Evolutionary conservation across 2,797 vertebrate species (phyloP), one percentile per base, ranked within the genome.

Genomic region (Hirundo rustica): DNA sequence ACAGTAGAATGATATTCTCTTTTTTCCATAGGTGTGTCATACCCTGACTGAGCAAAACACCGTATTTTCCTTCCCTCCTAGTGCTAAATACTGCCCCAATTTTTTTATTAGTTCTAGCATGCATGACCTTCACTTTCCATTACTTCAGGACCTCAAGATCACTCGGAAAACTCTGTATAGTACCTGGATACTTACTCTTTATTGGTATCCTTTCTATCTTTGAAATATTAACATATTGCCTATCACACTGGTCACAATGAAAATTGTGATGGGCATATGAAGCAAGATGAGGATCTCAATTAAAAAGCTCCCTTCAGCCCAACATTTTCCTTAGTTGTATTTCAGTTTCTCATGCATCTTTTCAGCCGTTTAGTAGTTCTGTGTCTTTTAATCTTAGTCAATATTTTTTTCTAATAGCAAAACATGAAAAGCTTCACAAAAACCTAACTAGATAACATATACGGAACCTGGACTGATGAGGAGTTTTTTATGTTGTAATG

Each of bases 381-480:
- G 5, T 75, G 88, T 6, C 10, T 91, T 92, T 75, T 53, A 19
- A 21, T 32, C 4, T 66, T 57, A 76, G 36, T 83, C 61, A 89
- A 74, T 26, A 0, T 14, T 58, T 70, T 75, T 79, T 10, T 70
- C 12, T 72, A 58, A 44, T 1, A 27, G 10, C n/a, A 84, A 88
- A 88, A 58, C 40, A 48, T 16, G 8, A 61, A 21, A 87, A 73
- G 8, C 11, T 78, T 87, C 53, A 80, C 21, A 50, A 36, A 70
- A 89, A 27, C 16, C 11, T 47, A 40, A 48, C 10, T 50, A 68
- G 40, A n/a, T 51, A 70, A 87, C 55, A 57, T 8, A 40, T 64
- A 2, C 2, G 4, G 20, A 81, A 76, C 13, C 13, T 62, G 38
- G 32, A 73, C 19, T 70, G 30, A 60, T 0, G 0, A 45, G 10